These are phyloP conservation scores for Hafferia zeledoni DNA, from an alignment of 2,797 vertebrate species.

Conservation along the genomic window DNA sequence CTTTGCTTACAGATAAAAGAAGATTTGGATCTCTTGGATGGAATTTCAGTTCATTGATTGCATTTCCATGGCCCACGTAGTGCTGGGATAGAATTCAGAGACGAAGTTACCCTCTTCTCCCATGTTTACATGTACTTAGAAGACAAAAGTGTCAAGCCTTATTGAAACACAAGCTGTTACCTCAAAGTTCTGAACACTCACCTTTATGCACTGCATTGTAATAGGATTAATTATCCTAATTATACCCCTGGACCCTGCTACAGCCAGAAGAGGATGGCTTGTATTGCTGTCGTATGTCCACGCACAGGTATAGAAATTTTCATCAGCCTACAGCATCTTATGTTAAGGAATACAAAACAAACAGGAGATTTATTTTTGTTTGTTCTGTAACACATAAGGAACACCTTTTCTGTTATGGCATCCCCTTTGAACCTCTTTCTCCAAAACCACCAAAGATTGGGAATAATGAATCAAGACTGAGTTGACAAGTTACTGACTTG, in stretches of 20 bases:
- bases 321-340: conserved; percentile 85
- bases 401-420: neutral
- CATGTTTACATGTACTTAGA: neutral
- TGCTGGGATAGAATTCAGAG: conserved; percentile 83
- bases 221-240: conserved; percentile 98
- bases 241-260: conserved; percentile 96
- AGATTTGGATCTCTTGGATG: conserved; percentile 98
- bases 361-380: neutral
- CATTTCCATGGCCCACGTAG: conserved; percentile 97
- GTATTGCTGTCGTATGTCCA: conserved; percentile 99
- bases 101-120: conserved; percentile 35
- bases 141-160: neutral
- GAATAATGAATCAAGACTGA: neutral
- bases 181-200: conserved; percentile 51
- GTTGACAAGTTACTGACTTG: neutral
- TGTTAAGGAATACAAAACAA: conserved; percentile 73
- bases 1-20: conserved; percentile 98
- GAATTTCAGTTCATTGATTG: conserved; percentile 98
- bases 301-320: conserved; percentile 98
- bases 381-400: neutral
- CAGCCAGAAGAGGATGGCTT: conserved; percentile 93
- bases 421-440: neutral
- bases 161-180: neutral
- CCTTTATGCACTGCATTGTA: conserved; percentile 99
- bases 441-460: neutral